Percentiles rank a stretch among this genome's conserved stretches.
These are phyloP conservation scores for Chelonus insularis DNA, from an alignment of 1,140 invertebrate species.

Conservation along the genomic window DNA sequence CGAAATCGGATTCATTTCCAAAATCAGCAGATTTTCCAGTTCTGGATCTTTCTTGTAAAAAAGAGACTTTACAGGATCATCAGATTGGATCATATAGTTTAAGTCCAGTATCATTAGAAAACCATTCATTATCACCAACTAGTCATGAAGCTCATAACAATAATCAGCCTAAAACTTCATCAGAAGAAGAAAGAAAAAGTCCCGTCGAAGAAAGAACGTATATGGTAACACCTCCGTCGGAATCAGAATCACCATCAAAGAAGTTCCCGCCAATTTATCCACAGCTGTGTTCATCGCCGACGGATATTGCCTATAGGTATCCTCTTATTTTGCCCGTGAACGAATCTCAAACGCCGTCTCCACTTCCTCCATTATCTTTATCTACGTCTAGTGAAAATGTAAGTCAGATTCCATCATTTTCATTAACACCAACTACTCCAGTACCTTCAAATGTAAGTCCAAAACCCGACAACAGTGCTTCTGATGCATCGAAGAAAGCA, in stretches of 20 bases:
- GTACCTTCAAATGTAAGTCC: neutral
- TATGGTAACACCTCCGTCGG: conserved; percentile 45
- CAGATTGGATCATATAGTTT: conserved; percentile 13
- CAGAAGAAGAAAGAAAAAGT: conserved; percentile 29
- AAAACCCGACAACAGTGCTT: neutral
- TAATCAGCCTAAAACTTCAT: neutral
- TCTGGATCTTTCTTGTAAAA: conserved; percentile 40
- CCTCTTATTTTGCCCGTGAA: conserved; percentile 23
- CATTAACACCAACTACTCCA: neutral
- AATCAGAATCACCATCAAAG: conserved; percentile 39
- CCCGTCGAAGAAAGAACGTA: conserved; percentile 33
- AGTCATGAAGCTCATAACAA: neutral
- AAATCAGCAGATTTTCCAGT: neutral
- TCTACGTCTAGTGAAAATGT: neutral
- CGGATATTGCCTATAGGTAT: conserved; percentile 15
- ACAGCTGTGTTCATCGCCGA: neutral
- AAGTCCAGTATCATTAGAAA: conserved; percentile 17
- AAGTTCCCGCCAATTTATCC: conserved; percentile 32
- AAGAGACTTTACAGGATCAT: conserved; percentile 1
- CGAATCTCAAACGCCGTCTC: conserved; percentile 14
- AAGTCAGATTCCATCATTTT: conserved; percentile 11
- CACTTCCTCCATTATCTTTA: conserved; percentile 5
- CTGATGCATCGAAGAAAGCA: conserved; percentile 44
- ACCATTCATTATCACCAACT: conserved; percentile 13
- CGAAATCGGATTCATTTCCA: neutral